phyloP scores from a whole-genome alignment of 2,113 vertebrate species.

The Circaetus gallicus region DNA sequence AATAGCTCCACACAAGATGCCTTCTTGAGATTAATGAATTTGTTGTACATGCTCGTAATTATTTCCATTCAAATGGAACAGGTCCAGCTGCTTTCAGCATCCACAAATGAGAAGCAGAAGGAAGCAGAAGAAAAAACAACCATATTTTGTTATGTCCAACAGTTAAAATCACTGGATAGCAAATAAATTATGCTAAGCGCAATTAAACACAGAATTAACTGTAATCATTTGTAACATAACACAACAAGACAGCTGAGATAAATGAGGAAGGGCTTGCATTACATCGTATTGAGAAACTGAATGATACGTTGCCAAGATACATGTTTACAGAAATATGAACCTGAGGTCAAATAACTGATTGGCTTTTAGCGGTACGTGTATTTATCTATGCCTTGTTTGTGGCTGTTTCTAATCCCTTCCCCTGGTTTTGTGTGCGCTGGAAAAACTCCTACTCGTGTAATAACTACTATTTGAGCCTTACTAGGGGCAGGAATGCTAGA shows the following conservation, averaged over 20 bases:
- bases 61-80: constrained; percentile 60
- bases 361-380: not conserved
- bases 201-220: constrained; percentile 71
- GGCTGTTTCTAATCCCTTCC: constrained; percentile 5
- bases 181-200: constrained; percentile 61
- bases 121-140: constrained; percentile 43
- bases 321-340: constrained; percentile 48
- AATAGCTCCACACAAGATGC: not conserved
- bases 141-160: constrained; percentile 54
- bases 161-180: constrained; percentile 41
- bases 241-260: constrained; percentile 42
- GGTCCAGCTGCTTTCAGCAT: constrained; percentile 64
- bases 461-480: not conserved
- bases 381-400: not conserved
- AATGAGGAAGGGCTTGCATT: constrained; percentile 12
- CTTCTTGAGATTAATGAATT: constrained; percentile 46
- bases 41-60: constrained; percentile 29
- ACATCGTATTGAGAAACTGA: not conserved
- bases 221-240: constrained; percentile 52
- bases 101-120: constrained; percentile 61
- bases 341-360: constrained; percentile 39
- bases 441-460: not conserved
- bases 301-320: constrained; percentile 2
- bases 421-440: not conserved
- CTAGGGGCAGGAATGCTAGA: not conserved